Evolutionary conservation across 2,888 invertebrate species (phyloP).

Genomic region (Trissonchulus sp.): DNA sequence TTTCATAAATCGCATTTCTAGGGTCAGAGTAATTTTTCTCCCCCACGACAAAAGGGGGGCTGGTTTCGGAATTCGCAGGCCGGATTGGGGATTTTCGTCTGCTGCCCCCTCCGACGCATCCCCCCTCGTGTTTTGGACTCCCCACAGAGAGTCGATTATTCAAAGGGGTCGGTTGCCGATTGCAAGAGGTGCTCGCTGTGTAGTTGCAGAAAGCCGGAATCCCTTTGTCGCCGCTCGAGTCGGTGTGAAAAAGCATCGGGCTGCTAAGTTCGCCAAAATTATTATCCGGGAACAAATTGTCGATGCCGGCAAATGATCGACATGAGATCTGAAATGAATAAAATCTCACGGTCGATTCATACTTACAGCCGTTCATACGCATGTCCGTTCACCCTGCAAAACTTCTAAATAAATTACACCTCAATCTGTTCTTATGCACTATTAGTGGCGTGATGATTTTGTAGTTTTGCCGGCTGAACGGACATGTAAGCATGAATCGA

Average conservation of each 20-base stretch:
- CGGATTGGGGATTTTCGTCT: not conserved
- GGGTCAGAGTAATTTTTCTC: not conserved
- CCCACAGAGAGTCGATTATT: not conserved
- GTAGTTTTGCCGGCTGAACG: no score
- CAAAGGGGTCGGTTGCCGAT: not conserved
- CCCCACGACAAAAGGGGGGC: no score
- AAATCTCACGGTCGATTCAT: no score
- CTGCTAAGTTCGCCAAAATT: not conserved
- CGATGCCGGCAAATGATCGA: not conserved
- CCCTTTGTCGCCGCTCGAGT: not conserved
- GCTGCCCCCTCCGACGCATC: not conserved
- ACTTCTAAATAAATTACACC: no score
- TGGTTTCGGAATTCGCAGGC: no score
- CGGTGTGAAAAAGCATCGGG: not conserved
- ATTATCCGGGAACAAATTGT: not conserved
- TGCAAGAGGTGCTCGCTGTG: not conserved
- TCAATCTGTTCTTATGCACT: no score
- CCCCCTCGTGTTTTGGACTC: not conserved
- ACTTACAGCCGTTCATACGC: no score
- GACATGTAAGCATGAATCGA: no score
- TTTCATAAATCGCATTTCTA: not conserved
- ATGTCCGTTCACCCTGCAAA: no score
- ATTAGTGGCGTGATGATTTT: no score
- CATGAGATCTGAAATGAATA: not conserved
- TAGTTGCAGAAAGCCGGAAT: not conserved